Base-by-base conservation (phyloP, 1,140 invertebrate species). In the Euglossa dilemma region DNA sequence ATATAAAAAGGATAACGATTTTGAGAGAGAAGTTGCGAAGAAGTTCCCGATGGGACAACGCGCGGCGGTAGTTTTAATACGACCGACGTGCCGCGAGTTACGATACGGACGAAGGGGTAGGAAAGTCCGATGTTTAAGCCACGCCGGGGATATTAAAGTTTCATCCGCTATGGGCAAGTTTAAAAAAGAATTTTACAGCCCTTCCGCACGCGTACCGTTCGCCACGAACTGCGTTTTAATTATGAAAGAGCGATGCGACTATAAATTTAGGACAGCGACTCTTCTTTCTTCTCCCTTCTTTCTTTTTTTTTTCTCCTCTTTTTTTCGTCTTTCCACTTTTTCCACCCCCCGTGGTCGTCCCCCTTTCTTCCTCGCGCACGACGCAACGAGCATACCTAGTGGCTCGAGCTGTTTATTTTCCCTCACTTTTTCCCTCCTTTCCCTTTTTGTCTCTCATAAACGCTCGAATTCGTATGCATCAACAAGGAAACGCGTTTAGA, bases 1-100 rank as follows among this genome's bases (percentile, higher is more conserved):
- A 95, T 77, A 83, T 83, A 77, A 78, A 78, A 78, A 83, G 80
- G 80, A 82, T 82, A 76, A 82, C 80, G 80, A 82, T 82, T 76
- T 28, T 54, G 61, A 57, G 71, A 57, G 71, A 66, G 67, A 66
- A 52, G 54, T 73, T 52, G 25, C 56, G 47, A n/a, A n/a, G n/a
- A n/a, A n/a, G n/a, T n/a, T n/a, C n/a, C n/a, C n/a, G n/a, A 72
- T 45, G 9, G 12, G 66, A n/a, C 45, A 6, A 69, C 12, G 14
- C 59, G 28, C 2, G 18, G 7, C 20, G 36, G 43, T 28, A 50
- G 45, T 75, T 63, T 75, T 75, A 76, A 76, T 76, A 76, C 64
- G 74, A 75, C 45, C 50, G 71, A 76, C 72, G 61, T 50, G 54
- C 14, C 43, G 47, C 23, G 52, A 50, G 71, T 67, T 74, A 52